Evolutionary conservation across 2,888 invertebrate genomes (phyloP).

Genomic region (Platycheirus albimanus): DNA sequence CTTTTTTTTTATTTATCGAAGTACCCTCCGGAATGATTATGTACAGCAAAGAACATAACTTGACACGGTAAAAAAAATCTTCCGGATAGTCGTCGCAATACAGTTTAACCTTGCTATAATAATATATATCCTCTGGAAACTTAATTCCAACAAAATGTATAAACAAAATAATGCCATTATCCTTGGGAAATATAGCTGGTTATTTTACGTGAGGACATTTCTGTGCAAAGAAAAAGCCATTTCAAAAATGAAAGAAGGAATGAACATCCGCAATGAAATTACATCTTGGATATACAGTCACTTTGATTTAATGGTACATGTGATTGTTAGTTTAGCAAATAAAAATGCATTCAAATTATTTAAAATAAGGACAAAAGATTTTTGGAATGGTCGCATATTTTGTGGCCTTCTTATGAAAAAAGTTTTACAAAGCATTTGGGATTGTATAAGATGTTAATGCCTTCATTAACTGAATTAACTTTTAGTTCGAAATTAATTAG

Average conservation of each 20-base stretch:
- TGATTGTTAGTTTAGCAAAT: slow-evolving; percentile 6
- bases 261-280: slow-evolving; percentile 39
- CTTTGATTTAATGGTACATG: slow-evolving; percentile 32
- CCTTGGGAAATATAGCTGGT: slow-evolving; percentile 45
- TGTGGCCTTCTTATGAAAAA: neutral
- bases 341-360: slow-evolving; percentile 11
- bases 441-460: too few relatives aligned
- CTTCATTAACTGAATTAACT: too few relatives aligned
- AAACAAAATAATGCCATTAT: slow-evolving; percentile 34
- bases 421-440: too few relatives aligned
- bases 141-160: slow-evolving; percentile 19
- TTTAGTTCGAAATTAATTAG: too few relatives aligned
- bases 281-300: slow-evolving; percentile 20
- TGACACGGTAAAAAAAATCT: slow-evolving; percentile 43
- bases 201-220: slow-evolving; percentile 46
- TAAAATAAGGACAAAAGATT: neutral
- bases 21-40: slow-evolving; percentile 2
- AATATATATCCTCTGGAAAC: slow-evolving; percentile 1
- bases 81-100: slow-evolving; percentile 17
- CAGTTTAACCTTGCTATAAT: slow-evolving; percentile 4
- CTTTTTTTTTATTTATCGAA: neutral
- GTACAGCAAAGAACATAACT: slow-evolving; percentile 17
- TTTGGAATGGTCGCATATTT: neutral
- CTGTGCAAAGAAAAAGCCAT: slow-evolving; percentile 2
- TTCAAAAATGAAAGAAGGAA: slow-evolving; percentile 12